Percentiles rank a stretch among this genome's conserved stretches.
Evolutionary conservation across 2,888 invertebrate genomes (phyloP).

Genomic region (Buathra laborator): DNA sequence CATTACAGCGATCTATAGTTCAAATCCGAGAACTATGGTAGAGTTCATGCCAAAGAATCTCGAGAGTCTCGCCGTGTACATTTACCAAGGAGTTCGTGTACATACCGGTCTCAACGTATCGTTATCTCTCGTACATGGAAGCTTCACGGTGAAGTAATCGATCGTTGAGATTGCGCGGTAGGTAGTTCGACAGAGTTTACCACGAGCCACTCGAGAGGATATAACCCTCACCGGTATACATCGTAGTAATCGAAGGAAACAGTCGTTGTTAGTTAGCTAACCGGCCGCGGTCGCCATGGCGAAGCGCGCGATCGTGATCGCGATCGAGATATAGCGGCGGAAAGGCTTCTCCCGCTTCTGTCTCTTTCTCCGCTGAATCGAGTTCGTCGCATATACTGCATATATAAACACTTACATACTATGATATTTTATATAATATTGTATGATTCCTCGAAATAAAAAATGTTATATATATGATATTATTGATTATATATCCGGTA

Average conservation of each 20-base stretch:
- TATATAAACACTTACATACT: too few relatives aligned
- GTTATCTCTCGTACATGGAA: slow-evolving; percentile 53
- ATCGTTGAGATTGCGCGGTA: slow-evolving; percentile 53
- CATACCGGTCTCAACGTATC: slow-evolving; percentile 39
- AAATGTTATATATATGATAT: too few relatives aligned
- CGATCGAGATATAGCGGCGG: slow-evolving; percentile 33
- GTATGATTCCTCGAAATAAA: too few relatives aligned
- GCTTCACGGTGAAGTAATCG: slow-evolving; percentile 56
- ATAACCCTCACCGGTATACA: slow-evolving; percentile 18
- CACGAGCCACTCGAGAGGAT: slow-evolving; percentile 5
- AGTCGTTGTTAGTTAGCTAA: slow-evolving; percentile 43
- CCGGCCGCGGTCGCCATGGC: slow-evolving; percentile 30
- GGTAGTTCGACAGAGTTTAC: slow-evolving; percentile 24
- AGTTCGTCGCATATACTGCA: not conserved
- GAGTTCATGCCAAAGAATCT: not conserved
- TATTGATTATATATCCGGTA: too few relatives aligned
- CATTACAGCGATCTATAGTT: slow-evolving; percentile 42
- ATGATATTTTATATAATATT: too few relatives aligned
- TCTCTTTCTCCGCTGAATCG: slow-evolving; percentile 25
- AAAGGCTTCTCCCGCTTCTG: slow-evolving; percentile 14
- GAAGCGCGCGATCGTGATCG: slow-evolving; percentile 42
- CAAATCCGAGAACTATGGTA: slow-evolving; percentile 29
- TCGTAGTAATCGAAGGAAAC: slow-evolving; percentile 43
- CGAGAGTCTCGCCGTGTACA: slow-evolving; percentile 22
- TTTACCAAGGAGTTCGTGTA: slow-evolving; percentile 52